These are phyloP conservation scores for Amazonetta brasiliensis DNA, from an alignment of 2,797 vertebrate genomes.

Conservation along the genomic window DNA sequence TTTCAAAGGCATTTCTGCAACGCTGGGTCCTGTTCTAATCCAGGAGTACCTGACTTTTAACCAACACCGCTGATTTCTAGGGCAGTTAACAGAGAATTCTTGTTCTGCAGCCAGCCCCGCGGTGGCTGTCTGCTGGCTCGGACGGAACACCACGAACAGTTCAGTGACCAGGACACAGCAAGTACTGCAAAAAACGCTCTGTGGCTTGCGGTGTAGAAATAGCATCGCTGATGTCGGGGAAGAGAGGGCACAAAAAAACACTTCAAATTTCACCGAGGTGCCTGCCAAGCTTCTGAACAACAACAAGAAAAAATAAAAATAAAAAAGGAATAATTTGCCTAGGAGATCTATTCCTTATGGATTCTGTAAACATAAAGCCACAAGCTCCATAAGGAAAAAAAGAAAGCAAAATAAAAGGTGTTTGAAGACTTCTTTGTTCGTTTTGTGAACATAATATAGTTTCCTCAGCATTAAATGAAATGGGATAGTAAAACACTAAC, in stretches of 20 bases:
- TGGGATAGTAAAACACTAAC: not conserved
- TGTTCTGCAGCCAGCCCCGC: constrained; percentile 12
- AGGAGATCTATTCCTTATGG: constrained; percentile 14
- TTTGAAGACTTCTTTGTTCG: not conserved
- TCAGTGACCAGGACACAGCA: not conserved
- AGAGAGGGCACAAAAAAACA: not conserved
- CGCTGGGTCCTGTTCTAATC: not conserved
- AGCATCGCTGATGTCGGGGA: constrained; percentile 27
- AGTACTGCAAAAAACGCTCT: not conserved
- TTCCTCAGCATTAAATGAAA: not conserved
- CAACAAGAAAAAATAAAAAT: not conserved
- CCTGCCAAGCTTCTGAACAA: constrained; percentile 1
- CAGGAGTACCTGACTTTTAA: constrained; percentile 18
- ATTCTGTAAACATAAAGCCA: constrained; percentile 21
- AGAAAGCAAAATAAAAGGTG: not conserved
- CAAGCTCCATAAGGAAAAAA: not conserved
- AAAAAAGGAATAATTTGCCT: constrained; percentile 7
- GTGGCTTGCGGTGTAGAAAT: constrained; percentile 36
- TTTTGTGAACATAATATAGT: not conserved
- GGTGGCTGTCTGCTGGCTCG: not conserved
- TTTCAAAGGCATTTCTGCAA: constrained; percentile 4
- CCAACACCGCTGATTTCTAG: constrained; percentile 19
- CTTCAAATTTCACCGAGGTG: constrained; percentile 25
- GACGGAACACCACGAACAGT: constrained; percentile 1
- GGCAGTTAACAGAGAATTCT: constrained; percentile 45